Evolutionary conservation across 2,113 vertebrate genomes (phyloP), one percentile per base, ranked within the genome.

Genomic region (Tichodroma muraria): DNA sequence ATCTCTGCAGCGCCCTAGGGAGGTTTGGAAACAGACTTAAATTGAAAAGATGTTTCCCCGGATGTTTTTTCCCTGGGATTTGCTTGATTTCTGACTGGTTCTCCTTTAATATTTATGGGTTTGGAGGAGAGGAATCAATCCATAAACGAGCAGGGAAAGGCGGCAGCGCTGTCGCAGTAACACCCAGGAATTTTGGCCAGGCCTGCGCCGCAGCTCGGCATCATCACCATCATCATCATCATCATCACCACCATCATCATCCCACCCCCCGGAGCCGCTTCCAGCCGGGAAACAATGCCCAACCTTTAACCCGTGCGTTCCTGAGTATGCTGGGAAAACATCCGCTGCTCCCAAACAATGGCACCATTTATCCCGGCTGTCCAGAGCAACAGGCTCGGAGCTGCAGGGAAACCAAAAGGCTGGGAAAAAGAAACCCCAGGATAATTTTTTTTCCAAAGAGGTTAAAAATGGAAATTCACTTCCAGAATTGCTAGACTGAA

Each of bases 231-330:
- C 72, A 85, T 2, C 82, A 65, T 0, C 80, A 71, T 1, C 80
- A 80, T 1, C 85, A 77, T 11, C 61, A 61, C 2, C 75, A 50
- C 4, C 72, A 57, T 4, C 75, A 37, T 5, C 76, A 53, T n/a
- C 69, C 89, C 90, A 94, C 80, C 80, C 22, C 68, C 88, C 10
- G 35, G 70, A 91, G 79, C 78, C 12, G 80, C 85, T 85, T 60
- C 79, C 87, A 95, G 80, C 93, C 80, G 9, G 85, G 82, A 60
- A 92, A 77, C 89, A 97, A 96, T 89, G 82, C 27, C 45, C 85
- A 84, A 80, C 91, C 89, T 83, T 96, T 96, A 94, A 95, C 95
- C 88, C 76, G 13, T 31, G 63, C 54, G 54, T 89, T 88, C 90
- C 93, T 83, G 65, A 69, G 80, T 50, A 2, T 2, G 66, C 83